phyloP scores from a whole-genome alignment of 2,797 vertebrate genomes.

The Anas acuta region DNA sequence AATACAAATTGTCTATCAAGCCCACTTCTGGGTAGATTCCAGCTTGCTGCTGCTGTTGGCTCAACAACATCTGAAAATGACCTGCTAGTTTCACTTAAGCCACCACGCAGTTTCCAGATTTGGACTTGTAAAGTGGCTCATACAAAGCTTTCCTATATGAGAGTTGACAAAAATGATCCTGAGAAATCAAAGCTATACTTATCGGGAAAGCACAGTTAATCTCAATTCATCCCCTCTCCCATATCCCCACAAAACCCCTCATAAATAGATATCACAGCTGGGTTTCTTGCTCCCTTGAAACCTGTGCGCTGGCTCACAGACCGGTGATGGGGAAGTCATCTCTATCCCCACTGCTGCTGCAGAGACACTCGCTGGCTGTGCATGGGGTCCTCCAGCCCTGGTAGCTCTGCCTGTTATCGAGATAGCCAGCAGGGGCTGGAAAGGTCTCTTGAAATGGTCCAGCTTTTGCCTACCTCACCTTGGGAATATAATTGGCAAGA shows the following conservation, averaged over 20 bases:
- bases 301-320: not conserved
- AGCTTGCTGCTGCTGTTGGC: not conserved
- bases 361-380: not conserved
- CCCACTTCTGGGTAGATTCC: not conserved
- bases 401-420: not conserved
- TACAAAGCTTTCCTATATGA: not conserved
- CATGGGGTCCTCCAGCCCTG: not conserved
- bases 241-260: not conserved
- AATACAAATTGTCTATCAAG: not conserved
- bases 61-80: not conserved
- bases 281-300: not conserved
- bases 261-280: fast-evolving
- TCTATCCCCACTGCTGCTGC: not conserved
- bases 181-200: not conserved
- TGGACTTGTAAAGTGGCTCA: not conserved
- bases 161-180: not conserved
- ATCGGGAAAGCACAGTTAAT: not conserved
- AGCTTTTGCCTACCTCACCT: not conserved
- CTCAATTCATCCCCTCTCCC: not conserved
- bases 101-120: not conserved
- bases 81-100: not conserved
- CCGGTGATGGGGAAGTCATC: not conserved
- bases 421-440: not conserved
- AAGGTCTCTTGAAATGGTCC: not conserved
- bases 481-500: not conserved